These are phyloP conservation scores for Drosophila tristis DNA, from an alignment of 1,140 invertebrate species.

Conservation along the genomic window DNA sequence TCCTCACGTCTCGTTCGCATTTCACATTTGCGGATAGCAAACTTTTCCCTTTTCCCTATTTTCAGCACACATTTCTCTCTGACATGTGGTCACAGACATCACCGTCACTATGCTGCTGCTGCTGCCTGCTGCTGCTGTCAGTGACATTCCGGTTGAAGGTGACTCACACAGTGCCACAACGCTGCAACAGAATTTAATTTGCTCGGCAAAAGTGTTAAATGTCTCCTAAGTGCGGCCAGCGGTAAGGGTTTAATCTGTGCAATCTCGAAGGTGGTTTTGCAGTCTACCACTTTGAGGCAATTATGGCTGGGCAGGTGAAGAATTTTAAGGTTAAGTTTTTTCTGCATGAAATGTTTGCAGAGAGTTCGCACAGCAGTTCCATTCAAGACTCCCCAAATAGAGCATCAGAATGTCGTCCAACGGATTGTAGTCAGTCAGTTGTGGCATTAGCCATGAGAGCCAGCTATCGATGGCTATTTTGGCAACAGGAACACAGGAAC, in stretches of 20 bases:
- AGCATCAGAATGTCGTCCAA: slow-evolving; percentile 49
- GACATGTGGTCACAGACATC: slow-evolving; percentile 61
- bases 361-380: too few species aligned
- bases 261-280: too few species aligned
- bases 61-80: slow-evolving; percentile 46
- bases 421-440: slow-evolving; percentile 65
- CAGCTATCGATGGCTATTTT: slow-evolving; percentile 43
- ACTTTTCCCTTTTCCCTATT: slow-evolving; percentile 60
- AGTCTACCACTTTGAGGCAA: too few species aligned
- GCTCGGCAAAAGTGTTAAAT: slow-evolving; percentile 33
- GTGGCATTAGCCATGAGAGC: slow-evolving; percentile 54
- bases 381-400: not conserved
- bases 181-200: slow-evolving; percentile 43
- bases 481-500: slow-evolving; percentile 22
- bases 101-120: slow-evolving; percentile 8
- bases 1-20: slow-evolving; percentile 5
- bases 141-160: slow-evolving; percentile 72
- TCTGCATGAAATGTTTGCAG: too few species aligned
- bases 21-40: slow-evolving; percentile 58
- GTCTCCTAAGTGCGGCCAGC: slow-evolving; percentile 7
- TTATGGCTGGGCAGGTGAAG: too few species aligned
- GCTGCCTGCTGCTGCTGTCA: slow-evolving; percentile 45
- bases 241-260: slow-evolving; percentile 13
- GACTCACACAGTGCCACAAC: slow-evolving; percentile 46
- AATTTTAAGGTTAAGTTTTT: too few species aligned